Percentiles rank a stretch among this genome's conserved stretches.
Evolutionary conservation across 1,140 invertebrate genomes (phyloP).

Genomic region (Cyphomyrmex costatus): DNA sequence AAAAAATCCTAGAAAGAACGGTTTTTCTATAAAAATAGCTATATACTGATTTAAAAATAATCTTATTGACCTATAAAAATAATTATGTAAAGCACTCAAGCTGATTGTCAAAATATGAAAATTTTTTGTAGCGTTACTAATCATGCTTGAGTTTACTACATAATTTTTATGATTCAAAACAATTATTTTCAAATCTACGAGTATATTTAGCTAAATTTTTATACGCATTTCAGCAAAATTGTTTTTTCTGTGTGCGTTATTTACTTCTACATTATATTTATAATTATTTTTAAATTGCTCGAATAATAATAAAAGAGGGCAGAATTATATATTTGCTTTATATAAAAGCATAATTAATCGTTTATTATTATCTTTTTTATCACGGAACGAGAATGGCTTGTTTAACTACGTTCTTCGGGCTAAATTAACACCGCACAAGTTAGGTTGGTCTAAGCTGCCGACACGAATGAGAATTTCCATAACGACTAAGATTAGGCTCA

Average conservation of each 20-base stretch:
- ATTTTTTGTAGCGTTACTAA: too few relatives aligned
- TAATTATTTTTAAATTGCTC: background rate
- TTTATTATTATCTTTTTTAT: background rate
- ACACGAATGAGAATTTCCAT: constrained; percentile 50
- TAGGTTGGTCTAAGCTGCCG: constrained; percentile 35
- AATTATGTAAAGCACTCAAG: too few relatives aligned
- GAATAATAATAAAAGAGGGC: background rate
- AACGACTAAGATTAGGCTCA: constrained; percentile 54
- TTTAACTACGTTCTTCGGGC: constrained; percentile 5
- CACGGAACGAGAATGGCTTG: background rate
- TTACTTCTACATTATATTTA: background rate
- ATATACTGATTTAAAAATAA: too few relatives aligned
- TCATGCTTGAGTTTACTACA: too few relatives aligned
- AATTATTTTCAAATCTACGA: too few relatives aligned
- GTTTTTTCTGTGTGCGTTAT: too few relatives aligned
- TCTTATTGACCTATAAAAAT: too few relatives aligned
- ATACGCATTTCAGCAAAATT: too few relatives aligned
- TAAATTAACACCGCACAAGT: constrained; percentile 31
- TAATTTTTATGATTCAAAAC: too few relatives aligned
- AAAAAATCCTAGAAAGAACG: background rate
- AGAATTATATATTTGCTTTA: background rate
- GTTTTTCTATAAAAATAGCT: too few relatives aligned
- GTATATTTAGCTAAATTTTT: too few relatives aligned
- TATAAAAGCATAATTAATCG: background rate
- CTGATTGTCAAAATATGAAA: too few relatives aligned